phyloP scores from a whole-genome alignment of 2,113 vertebrate species.

The Xiphorhynchus elegans region DNA sequence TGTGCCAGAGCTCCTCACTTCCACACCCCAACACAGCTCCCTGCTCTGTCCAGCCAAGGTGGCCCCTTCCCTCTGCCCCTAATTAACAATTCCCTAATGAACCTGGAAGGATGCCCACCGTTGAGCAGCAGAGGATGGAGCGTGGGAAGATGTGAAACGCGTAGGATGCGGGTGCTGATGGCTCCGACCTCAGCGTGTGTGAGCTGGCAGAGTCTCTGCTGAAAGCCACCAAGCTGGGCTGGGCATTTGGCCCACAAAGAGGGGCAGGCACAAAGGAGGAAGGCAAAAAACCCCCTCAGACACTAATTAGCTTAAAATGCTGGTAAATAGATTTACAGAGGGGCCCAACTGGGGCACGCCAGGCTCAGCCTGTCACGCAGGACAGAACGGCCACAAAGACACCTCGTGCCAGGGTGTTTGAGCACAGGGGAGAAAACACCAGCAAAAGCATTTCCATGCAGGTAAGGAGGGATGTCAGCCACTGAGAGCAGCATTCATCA shows the following conservation, averaged over 20 bases:
- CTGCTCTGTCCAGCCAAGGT: not conserved
- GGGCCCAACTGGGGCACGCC: not conserved
- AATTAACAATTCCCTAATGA: not conserved
- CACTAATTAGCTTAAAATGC: not conserved
- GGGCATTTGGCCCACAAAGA: not conserved
- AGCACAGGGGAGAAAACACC: not conserved
- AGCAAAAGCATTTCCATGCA: not conserved
- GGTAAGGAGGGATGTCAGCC: not conserved
- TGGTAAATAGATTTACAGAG: not conserved
- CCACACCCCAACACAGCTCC: not conserved
- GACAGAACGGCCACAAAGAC: not conserved
- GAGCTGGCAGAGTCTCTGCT: not conserved
- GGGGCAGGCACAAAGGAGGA: not conserved
- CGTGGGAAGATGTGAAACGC: not conserved
- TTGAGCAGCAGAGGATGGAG: not conserved
- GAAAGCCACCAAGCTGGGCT: not conserved
- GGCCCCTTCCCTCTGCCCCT: not conserved
- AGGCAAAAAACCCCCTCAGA: not conserved
- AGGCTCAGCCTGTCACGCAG: not conserved
- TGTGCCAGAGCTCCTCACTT: accelerated
- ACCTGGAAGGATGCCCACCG: not conserved
- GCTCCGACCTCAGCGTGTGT: not conserved
- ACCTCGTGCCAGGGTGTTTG: not conserved
- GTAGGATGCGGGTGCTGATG: not conserved
- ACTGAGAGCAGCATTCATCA: not conserved